These are phyloP conservation scores for Tipula unca DNA, from an alignment of 2,888 invertebrate species.

Conservation along the genomic window DNA sequence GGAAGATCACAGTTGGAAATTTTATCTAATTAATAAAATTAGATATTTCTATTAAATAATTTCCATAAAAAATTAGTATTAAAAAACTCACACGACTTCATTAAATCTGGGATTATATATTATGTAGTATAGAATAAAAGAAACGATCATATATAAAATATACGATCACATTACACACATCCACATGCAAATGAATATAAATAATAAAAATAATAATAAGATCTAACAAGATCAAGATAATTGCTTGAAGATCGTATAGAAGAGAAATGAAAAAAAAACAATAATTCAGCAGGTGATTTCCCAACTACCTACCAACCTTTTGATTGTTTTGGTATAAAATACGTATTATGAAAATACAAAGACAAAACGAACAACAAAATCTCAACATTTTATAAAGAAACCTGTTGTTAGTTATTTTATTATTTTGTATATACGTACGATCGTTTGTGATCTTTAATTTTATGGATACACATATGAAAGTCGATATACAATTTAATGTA, in stretches of 20 bases:
- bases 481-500: not conserved
- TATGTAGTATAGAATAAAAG: not conserved
- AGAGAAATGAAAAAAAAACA: not conserved
- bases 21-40: conserved; percentile 2
- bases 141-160: not conserved
- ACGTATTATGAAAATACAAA: not conserved
- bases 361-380: not conserved
- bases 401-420: not conserved
- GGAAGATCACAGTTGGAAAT: conserved; percentile 14
- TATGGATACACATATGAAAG: conserved; percentile 1
- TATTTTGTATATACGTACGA: not conserved
- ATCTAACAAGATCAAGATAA: conserved; percentile 14
- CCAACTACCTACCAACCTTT: not conserved
- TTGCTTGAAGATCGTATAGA: not conserved
- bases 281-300: conserved; percentile 14
- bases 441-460: conserved; percentile 4
- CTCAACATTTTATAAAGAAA: conserved; percentile 3
- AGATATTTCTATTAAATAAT: not conserved
- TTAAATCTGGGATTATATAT: not conserved
- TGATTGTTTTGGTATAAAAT: not conserved
- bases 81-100: not conserved
- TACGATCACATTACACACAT: not conserved
- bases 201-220: not conserved
- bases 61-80: not conserved
- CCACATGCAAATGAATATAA: not conserved